These are phyloP conservation scores for Byasa hedistus DNA, from an alignment of 2,888 invertebrate species.

Conservation along the genomic window DNA sequence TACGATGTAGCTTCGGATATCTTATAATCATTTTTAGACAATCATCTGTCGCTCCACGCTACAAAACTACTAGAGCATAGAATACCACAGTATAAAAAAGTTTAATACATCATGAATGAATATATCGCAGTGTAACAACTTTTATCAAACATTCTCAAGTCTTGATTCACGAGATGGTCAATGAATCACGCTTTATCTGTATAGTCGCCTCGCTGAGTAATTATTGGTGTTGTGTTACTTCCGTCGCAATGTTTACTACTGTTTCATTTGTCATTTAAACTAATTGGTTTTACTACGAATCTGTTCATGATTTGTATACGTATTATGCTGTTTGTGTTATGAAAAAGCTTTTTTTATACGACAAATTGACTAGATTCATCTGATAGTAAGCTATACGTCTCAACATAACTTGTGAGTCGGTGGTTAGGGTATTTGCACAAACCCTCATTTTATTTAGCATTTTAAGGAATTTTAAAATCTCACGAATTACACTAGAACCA, in stretches of 20 bases:
- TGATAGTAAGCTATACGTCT: too few relatives aligned
- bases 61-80: conserved; percentile 15
- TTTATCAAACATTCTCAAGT: conserved; percentile 18
- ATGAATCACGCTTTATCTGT: conserved; percentile 28
- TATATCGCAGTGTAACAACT: conserved; percentile 6
- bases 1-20: too few relatives aligned
- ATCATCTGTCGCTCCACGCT: not conserved
- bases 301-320: not conserved
- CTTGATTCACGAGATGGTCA: conserved; percentile 29
- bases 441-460: too few relatives aligned
- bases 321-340: not conserved
- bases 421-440: too few relatives aligned
- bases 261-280: conserved; percentile 1
- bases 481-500: too few relatives aligned
- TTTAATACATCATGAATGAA: conserved; percentile 20
- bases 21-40: too few relatives aligned
- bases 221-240: conserved; percentile 40
- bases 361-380: too few relatives aligned
- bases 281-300: conserved; percentile 6
- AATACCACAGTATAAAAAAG: conserved; percentile 11
- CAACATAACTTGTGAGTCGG: too few relatives aligned
- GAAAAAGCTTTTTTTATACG: not conserved
- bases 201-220: conserved; percentile 33
- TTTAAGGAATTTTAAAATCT: too few relatives aligned
- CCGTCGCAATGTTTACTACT: conserved; percentile 32